Evolutionary conservation across 1,140 invertebrate species (phyloP), one percentile per base, ranked within the genome.

Genomic region (Diplogasteroides magnus): DNA sequence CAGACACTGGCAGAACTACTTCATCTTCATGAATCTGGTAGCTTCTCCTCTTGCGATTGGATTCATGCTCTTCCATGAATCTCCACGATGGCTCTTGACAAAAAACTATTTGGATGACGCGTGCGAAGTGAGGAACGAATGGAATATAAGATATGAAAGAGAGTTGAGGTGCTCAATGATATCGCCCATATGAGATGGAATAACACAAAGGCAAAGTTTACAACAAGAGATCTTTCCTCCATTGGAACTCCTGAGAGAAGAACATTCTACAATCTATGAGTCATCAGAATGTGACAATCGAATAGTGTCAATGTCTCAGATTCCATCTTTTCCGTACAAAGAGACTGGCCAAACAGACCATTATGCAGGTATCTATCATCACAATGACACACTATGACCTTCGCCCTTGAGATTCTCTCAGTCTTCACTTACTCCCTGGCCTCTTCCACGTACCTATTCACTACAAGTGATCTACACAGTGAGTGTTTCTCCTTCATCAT

Each of bases 131-230:
- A 64, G 66, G 19, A 13, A n/a, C n/a, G n/a, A n/a, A n/a, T n/a
- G n/a, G n/a, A n/a, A n/a, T n/a, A n/a, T n/a, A n/a, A n/a, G n/a
- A n/a, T n/a, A n/a, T n/a, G n/a, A n/a, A n/a, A n/a, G n/a, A n/a
- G n/a, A n/a, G n/a, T n/a, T 64, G 25, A 77, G 77, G 75, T 77
- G 1, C 57, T 80, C 2, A 80, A 80, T 62, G 78, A 80, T 66
- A 73, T 80, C n/a, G 69, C 75, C 15, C 78, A 80, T 69, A 61
- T 78, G 32, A 74, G 78, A 48, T 80, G 78, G 78, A 80, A 80
- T 66, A 73, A 80, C 56, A 76, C 79, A 27, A 72, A 77, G 28
- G 77, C 73, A 1, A 69, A 72, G n/a, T 80, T 80, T 60, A 78
- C 73, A 6, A 56, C 75, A 0, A 61, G 71, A 11, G 78, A 76